Base-by-base conservation (phyloP, 2,797 vertebrate species). In the Cryptoprocta ferox region DNA sequence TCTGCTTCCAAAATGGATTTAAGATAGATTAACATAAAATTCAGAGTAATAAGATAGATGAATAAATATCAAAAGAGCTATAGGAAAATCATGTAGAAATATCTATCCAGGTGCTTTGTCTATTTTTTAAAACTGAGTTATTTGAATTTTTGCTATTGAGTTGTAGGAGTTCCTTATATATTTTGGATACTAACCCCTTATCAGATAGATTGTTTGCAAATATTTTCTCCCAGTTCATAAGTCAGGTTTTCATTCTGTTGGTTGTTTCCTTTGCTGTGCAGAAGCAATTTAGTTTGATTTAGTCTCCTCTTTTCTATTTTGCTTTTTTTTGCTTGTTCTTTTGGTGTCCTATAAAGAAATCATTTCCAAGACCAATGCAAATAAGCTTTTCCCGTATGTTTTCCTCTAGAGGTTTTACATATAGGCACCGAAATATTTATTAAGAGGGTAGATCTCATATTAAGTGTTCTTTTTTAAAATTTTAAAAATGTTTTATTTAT, bases 41-140 rank as follows among this genome's bases (percentile, higher is more conserved):
- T 85, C 28, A 97, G 80, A 91, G 32, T 82, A 90, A 73, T 50
- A 78, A 9, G 61, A 8, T 3, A 92, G 39, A 66, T 87, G 79
- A 95, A 88, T 89, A 90, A 94, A 91, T 39, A 92, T 63, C 26
- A 94, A 75, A 81, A 45, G 11, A 79, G 10, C 90, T n/a, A 75
- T 28, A 56, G 30, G 48, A 85, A 95, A 80, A 70, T 21, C 32
- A 24, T 75, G 30, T 37, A 63, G 32, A 91, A 75, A 94, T 89
- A 56, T 82, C 21, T 78, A 24, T 35, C 59, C 45, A 42, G 50
- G 42, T 81, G 56, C 53, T 63, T 82, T 42, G 5, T 53, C 45
- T 39, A 39, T 45, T 88, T 81, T 81, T 42, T n/a, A 1, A 89
- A 89, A 82, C n/a, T 65, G 3, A 3, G n/a, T 89, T 61, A 35